Conservation (phyloP, 2,888 invertebrate species). For the Archips xylosteana region DNA sequence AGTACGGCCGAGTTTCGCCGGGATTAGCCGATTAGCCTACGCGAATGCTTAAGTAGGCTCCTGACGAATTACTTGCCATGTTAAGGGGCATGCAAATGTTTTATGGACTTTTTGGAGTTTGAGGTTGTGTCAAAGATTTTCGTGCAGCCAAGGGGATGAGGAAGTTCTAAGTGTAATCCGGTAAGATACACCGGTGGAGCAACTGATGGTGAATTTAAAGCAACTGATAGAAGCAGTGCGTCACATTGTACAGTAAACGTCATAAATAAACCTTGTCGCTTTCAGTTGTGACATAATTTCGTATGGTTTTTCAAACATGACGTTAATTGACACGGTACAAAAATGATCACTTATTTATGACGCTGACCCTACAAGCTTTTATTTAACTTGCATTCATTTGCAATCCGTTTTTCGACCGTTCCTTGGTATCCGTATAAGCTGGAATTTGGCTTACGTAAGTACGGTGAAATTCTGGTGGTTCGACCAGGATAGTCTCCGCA, state of each 20-base stretch:
- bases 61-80: conserved; percentile 39
- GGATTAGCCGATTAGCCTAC: conserved; percentile 34
- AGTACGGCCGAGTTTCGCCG: conserved; percentile 25
- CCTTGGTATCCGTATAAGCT: too few species aligned
- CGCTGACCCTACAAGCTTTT: too few species aligned
- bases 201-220: not conserved
- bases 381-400: too few species aligned
- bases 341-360: too few species aligned
- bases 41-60: conserved; percentile 37
- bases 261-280: too few species aligned
- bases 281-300: too few species aligned
- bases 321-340: too few species aligned
- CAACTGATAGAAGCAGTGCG: not conserved
- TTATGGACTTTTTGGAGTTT: conserved; percentile 1
- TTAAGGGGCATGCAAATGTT: conserved; percentile 38
- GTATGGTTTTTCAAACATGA: too few species aligned
- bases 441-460: too few species aligned
- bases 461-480: too few species aligned
- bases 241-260: not conserved
- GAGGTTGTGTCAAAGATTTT: conserved; percentile 1
- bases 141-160: not conserved
- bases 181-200: not conserved
- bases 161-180: not conserved
- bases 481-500: too few species aligned
- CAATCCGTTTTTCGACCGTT: too few species aligned